A percentile compares a stretch with the other conserved stretches of the same genome.
These are phyloP conservation scores for Montipora efflorescens DNA, from an alignment of 64 coral and sea anemone species.

Conservation along the genomic window DNA sequence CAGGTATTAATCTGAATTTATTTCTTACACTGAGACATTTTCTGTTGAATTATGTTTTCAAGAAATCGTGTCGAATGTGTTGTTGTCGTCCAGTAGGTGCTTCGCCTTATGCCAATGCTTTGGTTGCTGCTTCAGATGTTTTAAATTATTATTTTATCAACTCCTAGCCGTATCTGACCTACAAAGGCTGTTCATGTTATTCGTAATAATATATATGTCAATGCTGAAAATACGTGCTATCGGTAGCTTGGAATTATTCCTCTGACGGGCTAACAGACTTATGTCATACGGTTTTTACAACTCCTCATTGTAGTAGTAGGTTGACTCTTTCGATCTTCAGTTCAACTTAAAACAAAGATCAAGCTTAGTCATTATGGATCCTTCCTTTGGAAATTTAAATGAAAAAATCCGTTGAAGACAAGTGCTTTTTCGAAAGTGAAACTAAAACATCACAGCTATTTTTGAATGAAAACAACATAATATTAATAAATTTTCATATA, in stretches of 20 bases:
- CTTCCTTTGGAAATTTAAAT: background rate
- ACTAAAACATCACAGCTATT: slow-evolving; percentile 39
- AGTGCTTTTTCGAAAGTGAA: slow-evolving; percentile 8
- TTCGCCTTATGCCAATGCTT: background rate
- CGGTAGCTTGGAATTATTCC: background rate
- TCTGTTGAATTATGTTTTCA: background rate
- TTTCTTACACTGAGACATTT: background rate
- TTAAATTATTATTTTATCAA: background rate
- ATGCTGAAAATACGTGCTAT: background rate
- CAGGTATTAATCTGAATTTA: slow-evolving; percentile 25
- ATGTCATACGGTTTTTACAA: background rate
- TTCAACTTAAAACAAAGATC: background rate
- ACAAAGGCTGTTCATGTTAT: background rate
- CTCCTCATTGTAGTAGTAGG: background rate
- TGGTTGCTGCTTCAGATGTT: too few relatives aligned
- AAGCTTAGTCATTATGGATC: background rate
- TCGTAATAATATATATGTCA: background rate
- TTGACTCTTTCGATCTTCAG: background rate
- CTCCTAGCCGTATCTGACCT: background rate
- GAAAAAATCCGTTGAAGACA: background rate
- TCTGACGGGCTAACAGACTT: background rate
- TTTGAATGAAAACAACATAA: slow-evolving; percentile 49
- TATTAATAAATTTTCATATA: slow-evolving; percentile 28
- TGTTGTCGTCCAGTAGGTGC: background rate
- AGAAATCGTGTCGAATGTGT: background rate